Base-by-base conservation (phyloP, 2,113 vertebrate species). In the Tetrax tetrax region DNA sequence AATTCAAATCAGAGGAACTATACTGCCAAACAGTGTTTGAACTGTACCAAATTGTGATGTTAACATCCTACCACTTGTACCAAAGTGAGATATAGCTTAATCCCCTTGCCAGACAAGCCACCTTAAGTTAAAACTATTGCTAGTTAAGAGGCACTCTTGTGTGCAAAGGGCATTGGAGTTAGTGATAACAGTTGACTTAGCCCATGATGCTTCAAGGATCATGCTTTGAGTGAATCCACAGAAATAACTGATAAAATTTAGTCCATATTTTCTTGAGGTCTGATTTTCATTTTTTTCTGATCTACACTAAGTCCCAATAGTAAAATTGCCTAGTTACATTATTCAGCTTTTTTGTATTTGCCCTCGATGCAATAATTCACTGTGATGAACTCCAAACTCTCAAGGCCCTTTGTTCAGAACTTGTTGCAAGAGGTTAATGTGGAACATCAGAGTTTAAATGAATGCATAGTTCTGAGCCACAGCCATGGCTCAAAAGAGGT, bases 391-490 rank as follows among this genome's bases (percentile, higher is more conserved):
- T 91, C 84, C 29, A 47, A 78, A 59, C 53, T 92, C 83, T 91
- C 87, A 56, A 87, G 75, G 84, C 71, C 68, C 54, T 90, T 94
- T 82, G 84, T 94, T 95, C 63, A 84, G 51, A 69, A 78, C 25
- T 72, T 66, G 64, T 77, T 97, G 70, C 81, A 81, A 87, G 63
- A 95, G 64, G 77, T 81, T 94, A 89, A 90, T 78, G 83, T 85
- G 74, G 90, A 96, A 96, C 71, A 95, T 86, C 83, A 83, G 51
- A 90, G 57, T 37, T 91, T 89, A 91, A 92, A 88, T 89, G 96
- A 95, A 91, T 69, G 48, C 47, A 71, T 14, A 78, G 83, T 87
- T 91, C 75, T 79, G 78, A 94, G 85, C 48, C 74, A 77, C 22
- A 89, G 64, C 38, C 48, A 68, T 57, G 66, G 57, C 92, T 96